Evolutionary conservation across 2,888 invertebrate species (phyloP).

Genomic region (Spilosoma lubricipeda): DNA sequence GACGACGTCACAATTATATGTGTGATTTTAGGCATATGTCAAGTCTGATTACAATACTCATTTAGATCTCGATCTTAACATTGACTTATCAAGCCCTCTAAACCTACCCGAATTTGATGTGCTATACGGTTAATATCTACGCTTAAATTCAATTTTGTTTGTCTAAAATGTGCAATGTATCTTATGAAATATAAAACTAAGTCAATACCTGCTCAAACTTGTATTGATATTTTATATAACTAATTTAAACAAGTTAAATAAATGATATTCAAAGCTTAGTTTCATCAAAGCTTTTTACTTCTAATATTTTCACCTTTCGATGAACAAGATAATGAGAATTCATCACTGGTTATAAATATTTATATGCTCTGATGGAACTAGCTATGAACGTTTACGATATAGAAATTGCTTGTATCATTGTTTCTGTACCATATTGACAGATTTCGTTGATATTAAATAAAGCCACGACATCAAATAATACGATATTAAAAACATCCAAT

Average conservation of each 20-base stretch:
- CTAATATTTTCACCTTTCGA: neutral
- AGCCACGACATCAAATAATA: conserved; percentile 47
- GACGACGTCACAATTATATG: neutral
- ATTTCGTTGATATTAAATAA: conserved; percentile 31
- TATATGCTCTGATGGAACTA: neutral
- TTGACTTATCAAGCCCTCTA: too few relatives aligned
- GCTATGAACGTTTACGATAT: conserved; percentile 11
- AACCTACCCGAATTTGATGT: neutral
- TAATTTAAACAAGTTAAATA: conserved; percentile 13
- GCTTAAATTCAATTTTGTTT: neutral
- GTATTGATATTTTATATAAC: conserved; percentile 4
- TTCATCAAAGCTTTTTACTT: conserved; percentile 1
- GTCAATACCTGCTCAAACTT: conserved; percentile 3
- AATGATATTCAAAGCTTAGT: neutral
- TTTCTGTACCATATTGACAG: conserved; percentile 45
- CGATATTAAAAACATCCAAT: conserved; percentile 42
- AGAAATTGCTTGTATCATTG: conserved; percentile 10
- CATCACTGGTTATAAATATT: neutral
- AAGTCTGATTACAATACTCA: too few relatives aligned
- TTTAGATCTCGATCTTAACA: too few relatives aligned
- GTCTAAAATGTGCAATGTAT: conserved; percentile 12
- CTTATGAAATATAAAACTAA: neutral
- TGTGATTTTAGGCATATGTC: too few relatives aligned
- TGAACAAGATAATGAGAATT: neutral
- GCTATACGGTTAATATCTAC: neutral